Evolutionary conservation across 2,888 invertebrate genomes (phyloP), one percentile per base, ranked within the genome.

Genomic region (Xanthorhoe designata): DNA sequence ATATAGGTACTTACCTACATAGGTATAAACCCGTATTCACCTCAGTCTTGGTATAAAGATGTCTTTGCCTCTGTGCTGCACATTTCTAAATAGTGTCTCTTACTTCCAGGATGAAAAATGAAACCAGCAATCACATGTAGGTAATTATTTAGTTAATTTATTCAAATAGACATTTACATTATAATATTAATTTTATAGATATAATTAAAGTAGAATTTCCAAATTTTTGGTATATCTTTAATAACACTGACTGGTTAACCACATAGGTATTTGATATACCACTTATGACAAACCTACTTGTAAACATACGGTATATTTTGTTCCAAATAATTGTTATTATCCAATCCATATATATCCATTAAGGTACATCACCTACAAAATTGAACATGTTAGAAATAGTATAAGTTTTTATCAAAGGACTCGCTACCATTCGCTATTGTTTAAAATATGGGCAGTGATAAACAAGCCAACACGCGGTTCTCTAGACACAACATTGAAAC

Each of bases 121-220:
- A 92, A 90, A 92, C 87, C 1, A 83, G 77, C 86, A 79, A 86
- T 92, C 75, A 86, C 88, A 81, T 90, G 84, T 87, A 67, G 52
- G 64, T 67, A 84, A 81, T 79, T 85, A 86, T 85, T 72, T 86
- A 89, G 87, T 87, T 87, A 86, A 89, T 93, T 92, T 92, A 93
- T 91, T 93, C 90, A 91, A 92, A 92, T 93, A 93, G 92, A 93
- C 92, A 92, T 92, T 91, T 91, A 86, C 83, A 63, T 80, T 85
- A 85, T 79, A n/a, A 82, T 80, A 78, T 75, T 83, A 83, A 64
- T 64, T 61, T 68, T 71, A 70, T 71, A 69, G 67, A 61, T 70
- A 65, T 70, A 83, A 84, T 75, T 88, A 88, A 86, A 87, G 90
- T 91, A 91, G 90, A 91, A 87, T 88, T 88, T 90, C 91, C 90